Base-by-base conservation (phyloP, 2,797 vertebrate species). In the Siniperca scherzeri region DNA sequence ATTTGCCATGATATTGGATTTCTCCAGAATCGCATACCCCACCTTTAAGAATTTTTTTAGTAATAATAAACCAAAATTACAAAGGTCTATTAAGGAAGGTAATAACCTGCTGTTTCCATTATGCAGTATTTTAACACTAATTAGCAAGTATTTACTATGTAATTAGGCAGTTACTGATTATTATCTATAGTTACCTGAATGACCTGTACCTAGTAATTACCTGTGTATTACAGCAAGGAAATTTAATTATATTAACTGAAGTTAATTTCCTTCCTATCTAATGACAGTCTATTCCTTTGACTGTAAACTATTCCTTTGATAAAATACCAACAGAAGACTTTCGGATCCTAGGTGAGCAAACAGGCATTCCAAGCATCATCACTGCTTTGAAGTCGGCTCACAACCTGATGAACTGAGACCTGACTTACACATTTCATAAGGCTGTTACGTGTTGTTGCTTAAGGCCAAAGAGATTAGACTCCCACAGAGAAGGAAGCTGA, bases 381-480 rank as follows among this genome's bases (percentile, higher is more conserved):
- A 21, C 33, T 46, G 50, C 83, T 92, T 91, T 87, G 82, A 93
- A 89, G 81, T 93, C 74, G 19, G 66, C 65, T 86, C 88, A 77
- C 83, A 82, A 87, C 78, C 82, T 77, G 70, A 86, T 87, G 74
- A 90, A 85, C 69, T 55, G 70, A 88, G 78, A 57, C 67, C 62
- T 69, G 81, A 81, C 76, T 78, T 88, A 80, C 80, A 80, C 84
- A 78, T 88, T 89, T 84, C 82, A 88, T 84, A 82, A 87, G 70
- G 79, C 75, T 85, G 83, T 80, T 91, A 80, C 69, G 36, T 86
- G 86, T 84, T 91, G 87, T 86, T 91, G 91, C 90, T 91, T 83
- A 81, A 85, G 81, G 88, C 91, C 84, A 86, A 68, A 84, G 82
- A 90, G 89, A 93, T 92, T 89, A 91, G 75, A 83, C 84, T 90